Conservation (phyloP, 2,113 vertebrate species). For the Platysternon megacephalum region DNA sequence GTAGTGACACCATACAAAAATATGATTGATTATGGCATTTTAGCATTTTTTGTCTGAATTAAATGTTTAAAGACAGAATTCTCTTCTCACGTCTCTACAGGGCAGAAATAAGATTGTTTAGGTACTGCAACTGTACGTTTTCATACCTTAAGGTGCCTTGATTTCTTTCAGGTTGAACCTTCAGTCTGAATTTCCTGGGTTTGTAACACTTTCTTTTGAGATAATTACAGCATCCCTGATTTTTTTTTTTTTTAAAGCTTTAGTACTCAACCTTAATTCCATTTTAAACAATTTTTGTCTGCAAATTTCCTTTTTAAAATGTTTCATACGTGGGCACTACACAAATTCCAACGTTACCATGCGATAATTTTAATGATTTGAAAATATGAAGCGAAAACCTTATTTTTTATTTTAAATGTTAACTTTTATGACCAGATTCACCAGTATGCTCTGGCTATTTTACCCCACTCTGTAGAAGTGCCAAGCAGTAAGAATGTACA, state of each 20-base stretch:
- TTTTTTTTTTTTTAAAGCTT: fast-evolving
- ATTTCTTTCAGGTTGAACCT: no score
- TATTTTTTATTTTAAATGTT: neutral
- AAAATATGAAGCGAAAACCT: neutral
- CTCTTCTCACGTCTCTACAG: no score
- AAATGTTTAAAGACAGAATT: no score
- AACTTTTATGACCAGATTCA: neutral
- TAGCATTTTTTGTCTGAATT: neutral
- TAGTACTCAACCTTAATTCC: neutral
- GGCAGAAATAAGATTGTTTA: no score
- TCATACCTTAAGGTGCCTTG: no score
- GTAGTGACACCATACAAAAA: neutral
- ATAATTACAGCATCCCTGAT: neutral
- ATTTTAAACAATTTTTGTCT: no score
- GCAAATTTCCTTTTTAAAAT: neutral
- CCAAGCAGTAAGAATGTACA: neutral
- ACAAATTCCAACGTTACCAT: neutral
- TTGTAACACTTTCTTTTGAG: neutral
- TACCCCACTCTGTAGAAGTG: neutral
- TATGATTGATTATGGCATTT: neutral
- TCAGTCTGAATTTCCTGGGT: no score
- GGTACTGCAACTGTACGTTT: no score
- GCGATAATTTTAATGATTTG: neutral
- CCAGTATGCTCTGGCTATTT: neutral
- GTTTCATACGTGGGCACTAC: neutral